Percentiles rank a stretch among this genome's conserved stretches.
Evolutionary conservation across 2,797 vertebrate species (phyloP).

Genomic region (Dallia pectoralis): DNA sequence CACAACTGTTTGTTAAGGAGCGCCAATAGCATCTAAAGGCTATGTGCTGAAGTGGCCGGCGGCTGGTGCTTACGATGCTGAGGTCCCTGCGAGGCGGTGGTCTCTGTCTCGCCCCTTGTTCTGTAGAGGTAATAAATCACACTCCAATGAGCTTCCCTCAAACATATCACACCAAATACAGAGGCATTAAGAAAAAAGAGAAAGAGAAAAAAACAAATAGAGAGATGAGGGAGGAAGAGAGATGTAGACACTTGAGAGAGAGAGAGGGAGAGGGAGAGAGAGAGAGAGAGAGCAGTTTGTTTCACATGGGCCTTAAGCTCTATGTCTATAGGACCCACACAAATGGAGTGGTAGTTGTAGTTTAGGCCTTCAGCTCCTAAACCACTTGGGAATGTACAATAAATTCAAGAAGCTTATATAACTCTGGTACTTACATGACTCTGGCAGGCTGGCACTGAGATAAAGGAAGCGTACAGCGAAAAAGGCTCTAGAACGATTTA

Average conservation of each 20-base stretch:
- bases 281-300: neutral
- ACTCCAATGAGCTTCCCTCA: neutral
- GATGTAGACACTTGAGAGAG: neutral
- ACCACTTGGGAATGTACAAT: neutral
- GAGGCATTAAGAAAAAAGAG: neutral
- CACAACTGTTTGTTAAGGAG: neutral
- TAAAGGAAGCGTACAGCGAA: neutral
- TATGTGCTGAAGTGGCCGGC: neutral
- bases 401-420: neutral
- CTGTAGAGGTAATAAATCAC: slow-evolving; percentile 59
- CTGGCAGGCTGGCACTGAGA: no score
- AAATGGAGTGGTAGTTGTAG: neutral
- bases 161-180: neutral
- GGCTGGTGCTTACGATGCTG: slow-evolving; percentile 86
- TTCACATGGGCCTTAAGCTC: neutral
- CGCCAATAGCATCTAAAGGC: neutral
- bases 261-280: neutral
- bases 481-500: neutral
- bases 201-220: neutral
- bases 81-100: slow-evolving; percentile 96
- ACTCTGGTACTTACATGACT: neutral
- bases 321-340: neutral
- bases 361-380: neutral
- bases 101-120: slow-evolving; percentile 88
- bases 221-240: slow-evolving; percentile 1